These are phyloP conservation scores for Noctua janthe DNA, from an alignment of 2,888 invertebrate species.

Conservation along the genomic window DNA sequence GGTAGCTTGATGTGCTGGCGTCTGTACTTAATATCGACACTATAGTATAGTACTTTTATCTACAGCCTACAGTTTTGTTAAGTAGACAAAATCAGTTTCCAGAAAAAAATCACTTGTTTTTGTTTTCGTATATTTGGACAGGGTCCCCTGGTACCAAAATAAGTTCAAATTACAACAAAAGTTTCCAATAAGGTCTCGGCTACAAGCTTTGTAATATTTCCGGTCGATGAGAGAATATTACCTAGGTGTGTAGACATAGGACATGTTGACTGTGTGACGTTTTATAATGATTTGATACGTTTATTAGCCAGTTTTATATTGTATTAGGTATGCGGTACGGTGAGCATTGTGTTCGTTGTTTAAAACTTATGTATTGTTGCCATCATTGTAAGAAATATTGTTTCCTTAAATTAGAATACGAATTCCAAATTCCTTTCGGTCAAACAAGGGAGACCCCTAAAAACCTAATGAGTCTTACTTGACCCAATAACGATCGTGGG, in stretches of 20 bases:
- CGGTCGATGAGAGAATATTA: constrained; percentile 81
- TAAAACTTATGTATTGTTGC: not conserved
- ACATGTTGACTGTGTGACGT: constrained; percentile 74
- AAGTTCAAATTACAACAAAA: constrained; percentile 28
- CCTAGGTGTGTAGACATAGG: constrained; percentile 76
- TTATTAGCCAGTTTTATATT: constrained; percentile 76
- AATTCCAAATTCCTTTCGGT: no score
- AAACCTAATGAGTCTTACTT: not conserved
- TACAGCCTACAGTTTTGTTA: not conserved
- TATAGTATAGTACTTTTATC: not conserved
- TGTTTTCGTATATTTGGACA: not conserved
- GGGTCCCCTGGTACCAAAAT: not conserved
- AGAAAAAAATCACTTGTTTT: not conserved
- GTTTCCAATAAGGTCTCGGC: constrained; percentile 31
- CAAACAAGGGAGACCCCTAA: no score
- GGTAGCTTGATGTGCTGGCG: no score
- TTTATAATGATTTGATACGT: constrained; percentile 79
- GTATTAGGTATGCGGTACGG: constrained; percentile 57
- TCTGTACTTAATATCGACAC: no score
- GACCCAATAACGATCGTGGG: no score
- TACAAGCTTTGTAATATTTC: constrained; percentile 71
- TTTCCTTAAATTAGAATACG: not conserved
- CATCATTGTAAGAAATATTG: not conserved
- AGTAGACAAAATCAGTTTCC: not conserved
- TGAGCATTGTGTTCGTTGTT: constrained; percentile 57